A percentile compares a stretch with the other conserved stretches of the same genome.
Evolutionary conservation across 2,888 invertebrate species (phyloP).

Genomic region (Trachelus tabidus): DNA sequence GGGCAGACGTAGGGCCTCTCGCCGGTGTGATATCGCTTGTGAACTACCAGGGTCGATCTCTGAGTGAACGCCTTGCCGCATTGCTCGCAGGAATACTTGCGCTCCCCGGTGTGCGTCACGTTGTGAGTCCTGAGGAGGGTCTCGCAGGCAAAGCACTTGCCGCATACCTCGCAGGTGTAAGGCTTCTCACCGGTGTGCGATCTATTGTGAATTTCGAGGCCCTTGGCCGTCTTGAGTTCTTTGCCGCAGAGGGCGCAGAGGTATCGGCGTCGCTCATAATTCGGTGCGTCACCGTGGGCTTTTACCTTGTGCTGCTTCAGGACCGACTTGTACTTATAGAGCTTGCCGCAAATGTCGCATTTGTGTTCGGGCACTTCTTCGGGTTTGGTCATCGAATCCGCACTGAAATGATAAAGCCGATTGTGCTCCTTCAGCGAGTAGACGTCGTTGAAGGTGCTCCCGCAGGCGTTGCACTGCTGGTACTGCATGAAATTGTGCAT

Average conservation of each 20-base stretch:
- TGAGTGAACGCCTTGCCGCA: slow-evolving; percentile 72
- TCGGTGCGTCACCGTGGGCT: slow-evolving; percentile 35
- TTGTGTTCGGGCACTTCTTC: slow-evolving; percentile 34
- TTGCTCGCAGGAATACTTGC: slow-evolving; percentile 70
- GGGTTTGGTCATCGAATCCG: slow-evolving; percentile 5
- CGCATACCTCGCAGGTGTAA: slow-evolving; percentile 51
- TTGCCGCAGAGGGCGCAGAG: slow-evolving; percentile 54
- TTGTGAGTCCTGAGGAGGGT: slow-evolving; percentile 68
- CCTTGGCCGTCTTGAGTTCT: slow-evolving; percentile 54
- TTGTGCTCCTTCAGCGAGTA: slow-evolving; percentile 48
- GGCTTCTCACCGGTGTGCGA: slow-evolving; percentile 59
- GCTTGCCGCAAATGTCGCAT: slow-evolving; percentile 44
- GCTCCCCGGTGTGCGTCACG: slow-evolving; percentile 70
- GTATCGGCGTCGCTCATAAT: slow-evolving; percentile 46
- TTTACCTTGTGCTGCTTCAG: slow-evolving; percentile 50
- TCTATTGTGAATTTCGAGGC: slow-evolving; percentile 54
- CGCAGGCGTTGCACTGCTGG: slow-evolving; percentile 48
- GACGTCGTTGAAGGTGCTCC: slow-evolving; percentile 45
- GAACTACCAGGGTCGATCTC: slow-evolving; percentile 69
- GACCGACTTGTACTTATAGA: slow-evolving; percentile 47
- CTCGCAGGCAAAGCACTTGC: slow-evolving; percentile 54
- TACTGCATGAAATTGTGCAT: slow-evolving; percentile 46
- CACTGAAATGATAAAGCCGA: slow-evolving; percentile 21
- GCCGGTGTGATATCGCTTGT: slow-evolving; percentile 70
- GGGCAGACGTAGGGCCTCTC: slow-evolving; percentile 70